Percentiles rank a stretch among this genome's conserved stretches.
These are phyloP conservation scores for Archivesica marissinica DNA, from an alignment of 1,140 invertebrate genomes.

Conservation along the genomic window DNA sequence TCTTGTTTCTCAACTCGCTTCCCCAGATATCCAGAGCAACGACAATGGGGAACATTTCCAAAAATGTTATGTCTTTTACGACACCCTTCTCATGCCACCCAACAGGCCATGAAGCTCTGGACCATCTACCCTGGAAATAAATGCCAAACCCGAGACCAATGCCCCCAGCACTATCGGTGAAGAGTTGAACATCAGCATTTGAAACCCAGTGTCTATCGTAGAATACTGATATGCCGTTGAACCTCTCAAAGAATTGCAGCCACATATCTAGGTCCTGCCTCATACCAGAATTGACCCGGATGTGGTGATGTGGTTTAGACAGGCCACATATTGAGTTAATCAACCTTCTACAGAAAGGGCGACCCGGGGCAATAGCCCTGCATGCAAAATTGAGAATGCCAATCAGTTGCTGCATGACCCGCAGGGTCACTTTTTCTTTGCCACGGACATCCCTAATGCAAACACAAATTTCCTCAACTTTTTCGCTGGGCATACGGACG, in stretches of 20 bases:
- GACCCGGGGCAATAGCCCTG: slow-evolving; percentile 51
- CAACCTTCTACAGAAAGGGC: slow-evolving; percentile 51
- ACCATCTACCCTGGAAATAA: not conserved
- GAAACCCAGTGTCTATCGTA: slow-evolving; percentile 4
- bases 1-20: not conserved
- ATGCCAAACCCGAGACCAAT: not conserved
- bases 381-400: slow-evolving; percentile 63
- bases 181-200: slow-evolving; percentile 16
- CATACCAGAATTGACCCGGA: not conserved
- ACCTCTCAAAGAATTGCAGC: not conserved
- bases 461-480: slow-evolving; percentile 20
- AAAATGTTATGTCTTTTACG: not conserved
- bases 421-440: slow-evolving; percentile 20
- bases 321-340: not conserved
- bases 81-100: not conserved
- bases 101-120: not conserved
- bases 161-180: slow-evolving; percentile 23
- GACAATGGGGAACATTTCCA: not conserved
- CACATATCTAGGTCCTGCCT: not conserved
- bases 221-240: not conserved
- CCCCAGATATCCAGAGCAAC: not conserved
- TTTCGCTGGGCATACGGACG: slow-evolving; percentile 30
- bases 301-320: not conserved
- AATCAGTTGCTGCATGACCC: not conserved
- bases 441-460: not conserved